Percentiles rank a stretch among this genome's conserved stretches.
These are phyloP conservation scores for Drosophila trapezifrons DNA, from an alignment of 1,140 invertebrate species.

Conservation along the genomic window DNA sequence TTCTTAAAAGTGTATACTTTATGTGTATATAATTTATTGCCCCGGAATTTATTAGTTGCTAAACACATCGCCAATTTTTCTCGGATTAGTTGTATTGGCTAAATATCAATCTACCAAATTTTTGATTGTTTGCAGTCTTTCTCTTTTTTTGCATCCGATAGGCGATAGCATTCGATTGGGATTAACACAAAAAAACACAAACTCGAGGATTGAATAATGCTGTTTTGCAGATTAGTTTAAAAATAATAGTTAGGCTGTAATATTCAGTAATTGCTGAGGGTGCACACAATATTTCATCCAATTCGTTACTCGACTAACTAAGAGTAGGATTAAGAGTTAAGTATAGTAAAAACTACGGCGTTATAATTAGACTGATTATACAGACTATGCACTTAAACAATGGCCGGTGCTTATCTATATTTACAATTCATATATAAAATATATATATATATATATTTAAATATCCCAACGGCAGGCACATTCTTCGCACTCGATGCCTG, in stretches of 20 bases:
- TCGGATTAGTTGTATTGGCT: slow-evolving; percentile 7
- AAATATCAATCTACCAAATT: slow-evolving; percentile 15
- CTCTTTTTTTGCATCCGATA: slow-evolving; percentile 7
- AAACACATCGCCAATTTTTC: slow-evolving; percentile 19
- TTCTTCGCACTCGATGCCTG: slow-evolving; percentile 25
- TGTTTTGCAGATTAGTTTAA: slow-evolving; percentile 18
- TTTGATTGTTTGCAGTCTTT: slow-evolving; percentile 52
- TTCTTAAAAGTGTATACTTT: slow-evolving; percentile 1
- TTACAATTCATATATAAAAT: slow-evolving; percentile 41
- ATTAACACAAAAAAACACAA: slow-evolving; percentile 22
- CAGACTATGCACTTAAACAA: slow-evolving; percentile 47
- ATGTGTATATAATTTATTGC: slow-evolving; percentile 31
- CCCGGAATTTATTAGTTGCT: slow-evolving; percentile 24
- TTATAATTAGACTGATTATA: slow-evolving; percentile 27
- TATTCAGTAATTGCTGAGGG: slow-evolving; percentile 41
- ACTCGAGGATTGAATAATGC: slow-evolving; percentile 31
- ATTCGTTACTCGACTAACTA: slow-evolving; percentile 53
- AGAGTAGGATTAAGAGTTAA: slow-evolving; percentile 17
- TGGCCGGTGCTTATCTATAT: slow-evolving; percentile 52
- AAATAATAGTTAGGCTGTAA: slow-evolving; percentile 36
- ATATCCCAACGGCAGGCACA: slow-evolving; percentile 14
- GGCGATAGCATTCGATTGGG: slow-evolving; percentile 39
- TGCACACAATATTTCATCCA: slow-evolving; percentile 30
- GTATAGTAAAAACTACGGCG: slow-evolving; percentile 23
- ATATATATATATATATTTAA: slow-evolving; percentile 6